phyloP scores from a whole-genome alignment of 2,113 vertebrate species.

The Halichoeres trimaculatus region DNA sequence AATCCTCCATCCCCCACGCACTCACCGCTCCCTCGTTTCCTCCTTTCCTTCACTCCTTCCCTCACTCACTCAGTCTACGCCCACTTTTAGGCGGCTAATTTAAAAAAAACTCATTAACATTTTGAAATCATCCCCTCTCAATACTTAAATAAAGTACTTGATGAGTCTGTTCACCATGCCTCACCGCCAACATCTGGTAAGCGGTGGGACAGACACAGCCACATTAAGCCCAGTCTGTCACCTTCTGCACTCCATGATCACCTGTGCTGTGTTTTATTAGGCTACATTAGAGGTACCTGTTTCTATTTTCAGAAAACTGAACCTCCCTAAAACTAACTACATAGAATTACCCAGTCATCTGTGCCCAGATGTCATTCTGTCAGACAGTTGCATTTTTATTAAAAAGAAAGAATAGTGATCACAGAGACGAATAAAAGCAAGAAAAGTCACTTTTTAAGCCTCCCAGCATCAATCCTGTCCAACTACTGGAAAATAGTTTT shows the following conservation, averaged over 20 bases:
- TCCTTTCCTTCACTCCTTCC: constrained; percentile 64
- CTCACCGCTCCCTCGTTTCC: constrained; percentile 57
- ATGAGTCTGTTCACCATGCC: constrained; percentile 7
- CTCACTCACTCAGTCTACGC: constrained; percentile 48
- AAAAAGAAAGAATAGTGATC: too few relatives aligned
- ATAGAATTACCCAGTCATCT: background rate
- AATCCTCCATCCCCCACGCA: constrained; percentile 79
- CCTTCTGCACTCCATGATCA: constrained; percentile 7
- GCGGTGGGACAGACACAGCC: background rate
- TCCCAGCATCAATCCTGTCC: background rate
- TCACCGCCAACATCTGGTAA: constrained; percentile 24
- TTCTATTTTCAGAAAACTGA: background rate
- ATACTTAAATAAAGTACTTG: background rate
- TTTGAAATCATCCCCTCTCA: constrained; percentile 2
- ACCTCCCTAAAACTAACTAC: background rate
- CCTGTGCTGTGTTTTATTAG: background rate
- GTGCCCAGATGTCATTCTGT: background rate
- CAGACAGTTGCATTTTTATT: background rate
- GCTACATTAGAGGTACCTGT: background rate
- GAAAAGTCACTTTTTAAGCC: background rate
- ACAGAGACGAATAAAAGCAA: too few relatives aligned
- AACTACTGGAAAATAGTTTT: background rate
- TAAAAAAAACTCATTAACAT: constrained; percentile 13
- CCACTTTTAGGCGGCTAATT: constrained; percentile 54
- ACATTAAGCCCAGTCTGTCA: background rate